These are phyloP conservation scores for Drosophila siamana DNA, from an alignment of 2,888 invertebrate species.

Conservation along the genomic window DNA sequence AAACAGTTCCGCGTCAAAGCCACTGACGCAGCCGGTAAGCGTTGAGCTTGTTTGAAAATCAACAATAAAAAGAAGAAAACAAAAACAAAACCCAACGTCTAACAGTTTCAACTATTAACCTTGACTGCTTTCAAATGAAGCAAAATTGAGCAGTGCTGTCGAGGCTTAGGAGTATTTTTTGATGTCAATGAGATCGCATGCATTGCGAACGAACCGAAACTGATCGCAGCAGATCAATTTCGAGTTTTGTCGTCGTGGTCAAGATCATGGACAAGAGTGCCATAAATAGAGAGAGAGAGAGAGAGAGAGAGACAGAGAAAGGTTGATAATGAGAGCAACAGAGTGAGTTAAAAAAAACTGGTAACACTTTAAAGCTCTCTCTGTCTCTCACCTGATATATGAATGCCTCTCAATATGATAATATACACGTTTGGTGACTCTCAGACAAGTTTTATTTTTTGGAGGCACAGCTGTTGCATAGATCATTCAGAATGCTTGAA, in stretches of 20 bases:
- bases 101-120: slow-evolving; percentile 80
- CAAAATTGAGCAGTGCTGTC: slow-evolving; percentile 27
- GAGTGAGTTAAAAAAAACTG: slow-evolving; percentile 31
- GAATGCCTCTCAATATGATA: slow-evolving; percentile 20
- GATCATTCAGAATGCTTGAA: slow-evolving; percentile 33
- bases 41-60: slow-evolving; percentile 14
- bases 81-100: slow-evolving; percentile 20
- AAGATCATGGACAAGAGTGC: slow-evolving; percentile 71
- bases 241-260: slow-evolving; percentile 55
- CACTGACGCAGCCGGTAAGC: slow-evolving; percentile 66
- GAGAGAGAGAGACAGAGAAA: not conserved
- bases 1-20: slow-evolving; percentile 67
- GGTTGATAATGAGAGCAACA: not conserved
- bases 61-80: slow-evolving; percentile 12
- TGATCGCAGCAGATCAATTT: slow-evolving; percentile 21
- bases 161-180: slow-evolving; percentile 48
- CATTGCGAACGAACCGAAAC: slow-evolving; percentile 13
- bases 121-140: slow-evolving; percentile 54
- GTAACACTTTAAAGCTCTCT: no score
- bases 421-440: not conserved
- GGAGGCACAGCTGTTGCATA: slow-evolving; percentile 8
- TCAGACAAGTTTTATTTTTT: not conserved
- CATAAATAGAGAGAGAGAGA: not conserved
- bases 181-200: slow-evolving; percentile 72
- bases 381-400: not conserved